Base-by-base conservation (phyloP, 2,888 invertebrate genomes). In the Ectemnius lituratus region DNA sequence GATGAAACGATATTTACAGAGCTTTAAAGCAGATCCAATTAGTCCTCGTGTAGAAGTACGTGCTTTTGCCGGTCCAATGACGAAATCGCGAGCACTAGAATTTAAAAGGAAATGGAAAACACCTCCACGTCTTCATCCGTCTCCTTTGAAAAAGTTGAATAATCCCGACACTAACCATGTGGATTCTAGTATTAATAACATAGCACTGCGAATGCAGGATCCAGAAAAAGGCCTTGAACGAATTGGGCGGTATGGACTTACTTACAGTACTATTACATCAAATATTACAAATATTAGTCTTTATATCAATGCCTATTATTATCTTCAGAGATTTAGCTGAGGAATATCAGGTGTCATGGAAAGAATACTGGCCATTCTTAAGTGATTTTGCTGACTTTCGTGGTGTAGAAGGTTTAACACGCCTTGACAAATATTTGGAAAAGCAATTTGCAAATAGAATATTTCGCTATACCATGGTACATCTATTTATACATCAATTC, bases 51-150 rank as follows among this genome's bases (percentile, higher is more conserved):
- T 95, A 82, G 95, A 96, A 92, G 95, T 97, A 79, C 94, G 94
- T 86, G 98, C 98, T 0, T 95, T 95, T 91, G 98, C 98, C 8
- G 98, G 98, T 0, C 98, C 98, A 18, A 98, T 98, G 97, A 94
- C 94, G 56, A 94, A 94, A 75, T 92, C 92, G 14, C 93, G 94
- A 67, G 97, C 97, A 0, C 92, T 93, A 13, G 91, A 91, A 71
- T 97, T 97, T 91, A 93, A 95, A 8, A 94, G 94, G 71, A 93
- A 94, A 64, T 97, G 97, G 97, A 96, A 96, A 92, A 97, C 96
- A 0, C 97, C 97, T 6, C 96, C 96, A 0, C 92, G 95, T 77
- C 71, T 80, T 70, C 70, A 71, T 4, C 73, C 77, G 14, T 81
- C 86, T 18, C 78, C 85, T 5, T 76, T 78, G 62, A 85, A 79